Conservation (phyloP, 2,797 vertebrate species). For the Enteromius treurensis region DNA sequence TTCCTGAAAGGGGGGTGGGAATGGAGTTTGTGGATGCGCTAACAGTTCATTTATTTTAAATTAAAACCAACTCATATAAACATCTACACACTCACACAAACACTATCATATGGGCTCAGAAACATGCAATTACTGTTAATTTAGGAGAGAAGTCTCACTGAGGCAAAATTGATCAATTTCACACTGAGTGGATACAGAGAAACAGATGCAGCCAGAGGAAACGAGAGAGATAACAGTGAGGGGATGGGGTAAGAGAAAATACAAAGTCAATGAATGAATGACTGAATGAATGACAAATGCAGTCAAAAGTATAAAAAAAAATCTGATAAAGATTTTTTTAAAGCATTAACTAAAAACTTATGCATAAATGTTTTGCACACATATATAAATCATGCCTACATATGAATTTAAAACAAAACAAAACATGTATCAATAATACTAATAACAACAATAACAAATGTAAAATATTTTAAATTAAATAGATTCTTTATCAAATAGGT, state of each 20-base stretch:
- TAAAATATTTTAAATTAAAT: neutral
- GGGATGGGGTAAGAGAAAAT: neutral
- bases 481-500: neutral
- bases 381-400: neutral
- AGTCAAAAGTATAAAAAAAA: neutral
- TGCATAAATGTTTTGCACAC: no score
- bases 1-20: constrained; percentile 5
- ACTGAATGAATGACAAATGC: neutral
- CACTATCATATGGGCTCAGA: constrained; percentile 16
- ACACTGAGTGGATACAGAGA: constrained; percentile 42
- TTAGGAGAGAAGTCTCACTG: constrained; percentile 31
- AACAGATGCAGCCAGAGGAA: constrained; percentile 23
- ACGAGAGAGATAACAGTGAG: constrained; percentile 3
- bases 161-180: constrained; percentile 51
- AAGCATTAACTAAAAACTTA: neutral
- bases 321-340: neutral
- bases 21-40: neutral
- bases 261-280: neutral
- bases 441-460: neutral
- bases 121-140: constrained; percentile 54
- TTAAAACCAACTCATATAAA: constrained; percentile 37
- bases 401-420: neutral
- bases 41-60: constrained; percentile 45
- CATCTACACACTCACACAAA: constrained; percentile 31
- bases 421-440: no score